Base-by-base conservation (phyloP, 2,888 invertebrate species). In the Eutolmus rufibarbis region DNA sequence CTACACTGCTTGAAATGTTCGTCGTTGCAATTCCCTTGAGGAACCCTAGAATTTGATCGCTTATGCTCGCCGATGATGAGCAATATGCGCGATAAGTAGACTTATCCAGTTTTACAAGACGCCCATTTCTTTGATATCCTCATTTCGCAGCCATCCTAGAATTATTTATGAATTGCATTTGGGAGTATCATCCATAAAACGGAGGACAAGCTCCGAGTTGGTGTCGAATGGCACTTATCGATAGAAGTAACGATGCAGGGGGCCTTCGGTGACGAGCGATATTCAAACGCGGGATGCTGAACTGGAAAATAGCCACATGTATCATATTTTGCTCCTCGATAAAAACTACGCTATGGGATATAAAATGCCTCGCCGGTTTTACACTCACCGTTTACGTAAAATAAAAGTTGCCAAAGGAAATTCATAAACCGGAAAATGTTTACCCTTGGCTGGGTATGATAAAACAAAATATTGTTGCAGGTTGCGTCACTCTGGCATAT, bases 151-250 rank as follows among this genome's bases (percentile, higher is more conserved):
- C 85, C 46, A 23, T 31, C 85, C 74, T 85, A 74, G 85, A 43
- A 85, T 85, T 74, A 85, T 85, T 85, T 85, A 85, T 85, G 85
- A 85, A 85, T 74, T 85, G 85, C 85, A 85, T 85, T 85, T 85
- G 85, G 85, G 85, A 74, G 74, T 43, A 74, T 74, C 85, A 43
- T 74, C 85, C 74, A 85, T 85, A 85, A 85, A 85, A 40, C 43
- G 43, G 74, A 43, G 85, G 51, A 74, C 74, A 31, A 28, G 46
- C 51, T 74, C 74, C 46, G 34, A 85, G 74, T 23, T 74, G 85
- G 85, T 85, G 74, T 85, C 85, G 85, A 85, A 34, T 85, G 46
- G 74, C 85, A 85, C 85, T 85, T 85, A 85, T 85, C 85, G 85
- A 74, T 74, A 74, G 74, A 85, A 40, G 85, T 85, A 74, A 85